phyloP scores from a whole-genome alignment of 2,888 invertebrate species.

The Acronicta leporina region DNA sequence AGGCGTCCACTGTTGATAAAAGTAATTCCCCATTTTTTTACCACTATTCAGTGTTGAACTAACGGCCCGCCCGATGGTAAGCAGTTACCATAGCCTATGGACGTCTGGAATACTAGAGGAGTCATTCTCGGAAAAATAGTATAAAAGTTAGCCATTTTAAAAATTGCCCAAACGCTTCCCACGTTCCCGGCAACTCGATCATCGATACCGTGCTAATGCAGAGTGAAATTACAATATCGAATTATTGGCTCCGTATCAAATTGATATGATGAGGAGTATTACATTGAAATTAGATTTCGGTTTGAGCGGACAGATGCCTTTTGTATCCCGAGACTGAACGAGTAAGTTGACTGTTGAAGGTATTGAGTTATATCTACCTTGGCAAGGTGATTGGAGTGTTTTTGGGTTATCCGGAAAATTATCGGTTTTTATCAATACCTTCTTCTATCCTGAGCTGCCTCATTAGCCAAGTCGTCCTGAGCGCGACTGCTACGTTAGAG shows the following conservation, averaged over 20 bases:
- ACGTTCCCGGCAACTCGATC: slow-evolving; percentile 20
- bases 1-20: too few relatives aligned
- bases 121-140: too few relatives aligned
- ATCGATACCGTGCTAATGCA: slow-evolving; percentile 44
- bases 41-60: too few relatives aligned
- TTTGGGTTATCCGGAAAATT: slow-evolving; percentile 2
- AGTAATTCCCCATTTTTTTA: too few relatives aligned
- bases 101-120: too few relatives aligned
- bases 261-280: slow-evolving; percentile 45
- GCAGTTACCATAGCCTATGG: too few relatives aligned
- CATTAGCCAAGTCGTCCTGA: too few relatives aligned
- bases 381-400: slow-evolving; percentile 13
- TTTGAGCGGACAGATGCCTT: slow-evolving; percentile 38
- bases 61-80: too few relatives aligned
- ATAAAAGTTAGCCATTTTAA: slow-evolving; percentile 7
- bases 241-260: slow-evolving; percentile 54
- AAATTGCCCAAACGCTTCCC: background rate
- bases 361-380: slow-evolving; percentile 9
- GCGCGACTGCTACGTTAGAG: too few relatives aligned
- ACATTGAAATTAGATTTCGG: slow-evolving; percentile 46
- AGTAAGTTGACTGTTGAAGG: slow-evolving; percentile 16
- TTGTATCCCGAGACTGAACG: slow-evolving; percentile 33
- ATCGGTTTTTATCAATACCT: too few relatives aligned
- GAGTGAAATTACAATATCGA: slow-evolving; percentile 60
- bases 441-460: too few relatives aligned